Percentiles rank a stretch among this genome's conserved stretches.
Evolutionary conservation across 2,888 invertebrate genomes (phyloP).

Genomic region (Saturnia pavonia): DNA sequence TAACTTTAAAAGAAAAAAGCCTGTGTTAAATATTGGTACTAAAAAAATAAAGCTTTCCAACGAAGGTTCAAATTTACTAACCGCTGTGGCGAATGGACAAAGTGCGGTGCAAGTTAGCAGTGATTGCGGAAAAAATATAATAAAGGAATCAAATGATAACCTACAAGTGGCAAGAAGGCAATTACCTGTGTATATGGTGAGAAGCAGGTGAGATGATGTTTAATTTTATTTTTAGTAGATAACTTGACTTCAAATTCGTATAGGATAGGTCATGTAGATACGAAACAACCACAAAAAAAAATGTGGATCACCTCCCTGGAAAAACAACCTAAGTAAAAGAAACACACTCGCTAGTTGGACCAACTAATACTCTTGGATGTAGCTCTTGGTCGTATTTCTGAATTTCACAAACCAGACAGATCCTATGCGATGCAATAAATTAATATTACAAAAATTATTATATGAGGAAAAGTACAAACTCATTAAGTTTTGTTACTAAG

Average conservation of each 20-base stretch:
- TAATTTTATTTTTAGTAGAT: not conserved
- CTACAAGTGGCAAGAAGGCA: slow-evolving; percentile 68
- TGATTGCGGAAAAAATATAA: slow-evolving; percentile 31
- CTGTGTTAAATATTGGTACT: slow-evolving; percentile 43
- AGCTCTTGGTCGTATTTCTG: too few relatives aligned
- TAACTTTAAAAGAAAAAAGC: slow-evolving; percentile 49
- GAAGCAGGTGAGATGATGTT: slow-evolving; percentile 56
- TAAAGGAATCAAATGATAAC: slow-evolving; percentile 43
- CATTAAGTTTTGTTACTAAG: too few relatives aligned
- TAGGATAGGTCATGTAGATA: too few relatives aligned
- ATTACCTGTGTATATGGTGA: slow-evolving; percentile 80
- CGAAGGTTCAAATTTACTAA: slow-evolving; percentile 28
- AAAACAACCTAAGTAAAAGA: too few relatives aligned
- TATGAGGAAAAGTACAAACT: too few relatives aligned
- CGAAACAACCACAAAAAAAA: too few relatives aligned
- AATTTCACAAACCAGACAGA: too few relatives aligned
- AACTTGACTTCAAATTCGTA: not conserved
- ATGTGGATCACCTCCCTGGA: too few relatives aligned
- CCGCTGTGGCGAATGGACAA: slow-evolving; percentile 36
- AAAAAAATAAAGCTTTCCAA: slow-evolving; percentile 55
- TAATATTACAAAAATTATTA: too few relatives aligned
- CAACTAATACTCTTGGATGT: too few relatives aligned
- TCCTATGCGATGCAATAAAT: too few relatives aligned
- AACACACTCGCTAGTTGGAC: too few relatives aligned
- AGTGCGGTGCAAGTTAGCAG: slow-evolving; percentile 23